Evolutionary conservation across 2,888 invertebrate species (phyloP), one percentile per base, ranked within the genome.

Genomic region (Acleris emargana): DNA sequence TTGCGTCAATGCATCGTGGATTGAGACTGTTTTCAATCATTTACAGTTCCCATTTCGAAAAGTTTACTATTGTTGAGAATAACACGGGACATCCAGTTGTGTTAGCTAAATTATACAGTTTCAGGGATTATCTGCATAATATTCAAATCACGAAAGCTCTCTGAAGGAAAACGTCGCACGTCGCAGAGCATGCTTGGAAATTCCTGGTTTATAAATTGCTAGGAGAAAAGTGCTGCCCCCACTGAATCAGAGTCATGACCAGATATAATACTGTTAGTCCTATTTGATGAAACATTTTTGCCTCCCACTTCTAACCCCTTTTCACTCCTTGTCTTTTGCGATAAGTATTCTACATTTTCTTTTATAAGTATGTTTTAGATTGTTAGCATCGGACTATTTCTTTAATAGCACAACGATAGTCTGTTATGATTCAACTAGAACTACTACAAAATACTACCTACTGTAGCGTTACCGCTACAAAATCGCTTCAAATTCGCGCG

Each of bases 81-180:
- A 64, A 64, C 58, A 25, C 58, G 59, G 45, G 25, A 53, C 58
- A 54, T 42, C 54, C 20, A 47, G 45, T 38, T 49, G 20, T 45
- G 58, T 52, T 38, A 47, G 47, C 42, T 53, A 62, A 47, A 22
- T 47, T 32, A 47, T 32, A 49, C 64, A 49, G 45, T 28, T n/a
- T n/a, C 25, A 38, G 52, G 32, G 49, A 64, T 54, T 64, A 42
- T 54, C 59, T 59, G 49, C 64, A 64, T 59, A 58, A 54, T 59
- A 64, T 64, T 64, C 64, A 64, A 64, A 64, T 64, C 64, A 64
- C 64, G 64, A 58, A 42, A 42, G 47, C 58, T 63, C 38, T 45
- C 51, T 43, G 38, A 53, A 58, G 47, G 57, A 52, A 20, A 43
- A 28, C 28, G 52, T 38, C 38, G 53, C 32, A 38, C 38, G 38